A percentile compares a stretch with the other conserved stretches of the same genome.
phyloP scores from a whole-genome alignment of 2,888 invertebrate genomes.

The Neria commutata region DNA sequence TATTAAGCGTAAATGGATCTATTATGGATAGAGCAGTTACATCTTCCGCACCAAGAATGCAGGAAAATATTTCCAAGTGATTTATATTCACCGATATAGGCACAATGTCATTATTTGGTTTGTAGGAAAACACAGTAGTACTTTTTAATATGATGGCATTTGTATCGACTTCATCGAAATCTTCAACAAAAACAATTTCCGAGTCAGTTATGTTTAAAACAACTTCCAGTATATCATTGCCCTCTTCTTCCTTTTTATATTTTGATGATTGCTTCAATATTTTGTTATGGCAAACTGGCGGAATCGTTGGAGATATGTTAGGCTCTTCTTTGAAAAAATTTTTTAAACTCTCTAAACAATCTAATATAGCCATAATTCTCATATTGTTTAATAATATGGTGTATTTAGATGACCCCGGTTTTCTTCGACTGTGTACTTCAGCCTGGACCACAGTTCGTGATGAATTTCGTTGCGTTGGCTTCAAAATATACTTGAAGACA shows the following conservation, averaged over 20 bases:
- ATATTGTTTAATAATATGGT: conserved; percentile 92
- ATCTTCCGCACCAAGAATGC: conserved; percentile 87
- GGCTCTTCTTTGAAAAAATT: conserved; percentile 73
- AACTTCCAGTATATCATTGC: conserved; percentile 66
- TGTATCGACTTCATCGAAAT: conserved; percentile 84
- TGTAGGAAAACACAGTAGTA: conserved; percentile 86
- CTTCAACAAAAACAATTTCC: conserved; percentile 92
- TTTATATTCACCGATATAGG: conserved; percentile 87
- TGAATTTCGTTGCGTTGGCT: conserved; percentile 68
- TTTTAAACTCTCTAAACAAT: conserved; percentile 88
- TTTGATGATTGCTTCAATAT: conserved; percentile 23
- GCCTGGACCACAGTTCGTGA: conserved; percentile 69
- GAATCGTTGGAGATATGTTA: conserved; percentile 23
- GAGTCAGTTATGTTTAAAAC: conserved; percentile 95
- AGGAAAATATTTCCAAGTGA: conserved; percentile 91
- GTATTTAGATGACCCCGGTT: conserved; percentile 74
- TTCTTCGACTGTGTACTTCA: conserved; percentile 76
- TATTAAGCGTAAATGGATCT: conserved; percentile 86
- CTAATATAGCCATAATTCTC: conserved; percentile 90
- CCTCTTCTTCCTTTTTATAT: conserved; percentile 16
- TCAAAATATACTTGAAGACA: conserved; percentile 87
- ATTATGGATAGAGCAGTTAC: conserved; percentile 94
- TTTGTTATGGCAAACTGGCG: conserved; percentile 32
- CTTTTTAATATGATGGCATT: conserved; percentile 94
- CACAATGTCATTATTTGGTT: conserved; percentile 71